These are phyloP conservation scores for Furcifer pardalis DNA, from an alignment of 2,797 vertebrate species.

Conservation along the genomic window DNA sequence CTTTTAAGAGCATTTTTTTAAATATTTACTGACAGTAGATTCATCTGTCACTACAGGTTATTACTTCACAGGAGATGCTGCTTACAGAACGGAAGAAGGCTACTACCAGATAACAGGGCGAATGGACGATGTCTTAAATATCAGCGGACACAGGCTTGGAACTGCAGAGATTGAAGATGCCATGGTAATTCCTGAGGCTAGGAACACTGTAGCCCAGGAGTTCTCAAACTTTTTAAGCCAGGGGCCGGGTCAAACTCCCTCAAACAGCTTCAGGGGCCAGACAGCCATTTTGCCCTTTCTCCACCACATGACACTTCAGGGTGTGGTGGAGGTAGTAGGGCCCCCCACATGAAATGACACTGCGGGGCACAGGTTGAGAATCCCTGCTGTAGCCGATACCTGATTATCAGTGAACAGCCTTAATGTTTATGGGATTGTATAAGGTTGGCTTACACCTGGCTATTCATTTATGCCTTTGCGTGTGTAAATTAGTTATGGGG, in stretches of 20 bases:
- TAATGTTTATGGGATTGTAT: neutral
- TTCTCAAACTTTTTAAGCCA: too few relatives aligned
- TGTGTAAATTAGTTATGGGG: neutral
- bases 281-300: too few relatives aligned
- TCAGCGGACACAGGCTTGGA: constrained; percentile 93
- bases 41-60: constrained; percentile 77
- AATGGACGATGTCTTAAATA: constrained; percentile 95
- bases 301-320: too few relatives aligned
- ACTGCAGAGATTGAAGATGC: constrained; percentile 94
- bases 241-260: too few relatives aligned
- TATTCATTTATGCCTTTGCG: neutral
- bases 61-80: constrained; percentile 94
- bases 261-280: too few relatives aligned
- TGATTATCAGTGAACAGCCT: neutral
- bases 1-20: neutral
- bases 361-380: too few relatives aligned
- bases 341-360: too few relatives aligned
- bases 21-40: neutral
- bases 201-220: neutral
- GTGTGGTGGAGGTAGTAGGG: too few relatives aligned
- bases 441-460: neutral
- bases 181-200: constrained; percentile 76
- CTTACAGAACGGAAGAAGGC: constrained; percentile 83
- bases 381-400: neutral
- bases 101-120: constrained; percentile 95